Conservation (phyloP, 1,140 invertebrate genomes). For the Halesus radiatus region DNA sequence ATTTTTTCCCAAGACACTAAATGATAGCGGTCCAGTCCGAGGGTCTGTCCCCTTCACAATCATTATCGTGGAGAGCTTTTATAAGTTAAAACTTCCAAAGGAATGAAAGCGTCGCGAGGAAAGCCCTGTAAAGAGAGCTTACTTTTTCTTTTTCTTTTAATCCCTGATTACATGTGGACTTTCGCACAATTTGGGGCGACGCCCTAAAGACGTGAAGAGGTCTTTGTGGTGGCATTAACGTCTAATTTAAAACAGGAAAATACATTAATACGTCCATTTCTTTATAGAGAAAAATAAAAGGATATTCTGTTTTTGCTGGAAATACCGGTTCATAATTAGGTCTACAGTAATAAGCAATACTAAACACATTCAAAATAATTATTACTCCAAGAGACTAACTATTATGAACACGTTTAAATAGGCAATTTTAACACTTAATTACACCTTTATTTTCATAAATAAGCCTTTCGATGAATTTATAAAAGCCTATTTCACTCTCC, state of each 20-base stretch:
- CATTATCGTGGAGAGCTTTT: conserved; percentile 54
- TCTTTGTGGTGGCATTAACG: background rate
- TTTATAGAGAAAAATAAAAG: too few relatives aligned
- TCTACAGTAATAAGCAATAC: too few relatives aligned
- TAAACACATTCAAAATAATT: too few relatives aligned
- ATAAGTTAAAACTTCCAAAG: conserved; percentile 50
- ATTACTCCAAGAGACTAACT: too few relatives aligned
- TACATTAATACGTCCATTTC: too few relatives aligned
- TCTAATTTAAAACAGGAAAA: background rate
- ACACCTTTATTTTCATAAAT: too few relatives aligned
- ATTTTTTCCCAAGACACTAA: conserved; percentile 43
- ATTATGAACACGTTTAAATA: too few relatives aligned
- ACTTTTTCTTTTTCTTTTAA: conserved; percentile 51
- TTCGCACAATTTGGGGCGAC: conserved; percentile 15
- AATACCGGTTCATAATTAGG: too few relatives aligned
- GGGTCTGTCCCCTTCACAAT: conserved; percentile 47
- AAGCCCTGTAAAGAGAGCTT: conserved; percentile 52
- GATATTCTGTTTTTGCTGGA: too few relatives aligned
- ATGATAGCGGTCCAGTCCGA: conserved; percentile 36
- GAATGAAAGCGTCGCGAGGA: conserved; percentile 43
- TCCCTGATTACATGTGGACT: conserved; percentile 50
- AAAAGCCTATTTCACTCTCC: too few relatives aligned
- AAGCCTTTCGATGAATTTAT: too few relatives aligned
- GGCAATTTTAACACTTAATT: too few relatives aligned
- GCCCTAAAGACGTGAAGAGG: background rate